Percentiles rank a stretch among this genome's conserved stretches.
phyloP scores from a whole-genome alignment of 1,140 invertebrate genomes.

The Drosophila subobscura region DNA sequence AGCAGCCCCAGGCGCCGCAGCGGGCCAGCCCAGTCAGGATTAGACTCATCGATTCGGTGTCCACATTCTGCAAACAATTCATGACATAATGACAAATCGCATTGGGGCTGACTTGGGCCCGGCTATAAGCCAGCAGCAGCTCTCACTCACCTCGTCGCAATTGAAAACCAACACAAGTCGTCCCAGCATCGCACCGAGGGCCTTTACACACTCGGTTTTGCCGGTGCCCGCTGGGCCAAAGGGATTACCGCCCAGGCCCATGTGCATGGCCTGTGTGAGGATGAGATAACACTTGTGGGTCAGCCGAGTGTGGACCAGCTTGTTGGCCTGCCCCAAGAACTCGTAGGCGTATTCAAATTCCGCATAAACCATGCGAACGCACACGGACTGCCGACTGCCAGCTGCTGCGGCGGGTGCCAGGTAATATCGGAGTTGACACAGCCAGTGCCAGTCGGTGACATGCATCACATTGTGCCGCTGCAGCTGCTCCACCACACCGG shows the following conservation, averaged over 20 bases:
- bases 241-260: slow-evolving; percentile 98
- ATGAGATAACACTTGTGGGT: slow-evolving; percentile 98
- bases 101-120: slow-evolving; percentile 3
- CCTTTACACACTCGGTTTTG: slow-evolving; percentile 99
- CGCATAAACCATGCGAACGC: slow-evolving; percentile 92
- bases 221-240: slow-evolving; percentile 99
- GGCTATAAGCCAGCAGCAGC: no score
- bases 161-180: slow-evolving; percentile 98
- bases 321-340: slow-evolving; percentile 96
- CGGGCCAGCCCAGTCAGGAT: slow-evolving; percentile 96
- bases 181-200: slow-evolving; percentile 94
- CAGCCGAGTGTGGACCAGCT: slow-evolving; percentile 95
- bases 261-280: slow-evolving; percentile 96
- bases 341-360: slow-evolving; percentile 98
- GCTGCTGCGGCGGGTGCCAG: slow-evolving; percentile 81
- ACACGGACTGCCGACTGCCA: slow-evolving; percentile 83
- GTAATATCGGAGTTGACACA: slow-evolving; percentile 94
- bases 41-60: slow-evolving; percentile 95
- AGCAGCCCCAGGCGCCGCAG: slow-evolving; percentile 99
- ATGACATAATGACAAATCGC: slow-evolving; percentile 67
- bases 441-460: slow-evolving; percentile 94
- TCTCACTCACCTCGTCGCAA: slow-evolving; percentile 93
- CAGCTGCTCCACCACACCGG: slow-evolving; percentile 91
- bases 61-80: slow-evolving; percentile 90
- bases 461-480: slow-evolving; percentile 87